phyloP scores from a whole-genome alignment of 2,888 invertebrate species.

The Luperina testacea region DNA sequence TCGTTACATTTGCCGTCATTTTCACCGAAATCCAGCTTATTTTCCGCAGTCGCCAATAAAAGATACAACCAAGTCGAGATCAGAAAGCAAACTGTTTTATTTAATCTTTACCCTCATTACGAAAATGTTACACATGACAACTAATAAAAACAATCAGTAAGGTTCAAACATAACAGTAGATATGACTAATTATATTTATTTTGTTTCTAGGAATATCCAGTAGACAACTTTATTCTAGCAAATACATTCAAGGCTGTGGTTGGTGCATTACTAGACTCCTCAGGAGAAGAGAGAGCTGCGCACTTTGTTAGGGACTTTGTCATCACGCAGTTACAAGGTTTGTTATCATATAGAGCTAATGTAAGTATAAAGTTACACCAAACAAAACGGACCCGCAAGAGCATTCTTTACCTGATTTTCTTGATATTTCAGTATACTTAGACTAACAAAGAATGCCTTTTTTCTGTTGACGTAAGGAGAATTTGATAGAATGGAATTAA shows the following conservation, averaged over 20 bases:
- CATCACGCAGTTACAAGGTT: constrained; percentile 94
- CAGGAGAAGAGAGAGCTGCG: constrained; percentile 92
- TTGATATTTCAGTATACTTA: background rate
- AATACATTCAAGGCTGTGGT: constrained; percentile 95
- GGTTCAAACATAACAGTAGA: no score
- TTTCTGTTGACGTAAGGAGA: background rate
- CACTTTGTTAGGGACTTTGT: constrained; percentile 96
- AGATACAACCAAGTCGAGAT: no score
- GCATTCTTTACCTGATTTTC: background rate
- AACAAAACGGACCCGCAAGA: background rate
- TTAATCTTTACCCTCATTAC: no score
- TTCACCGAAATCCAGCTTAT: no score
- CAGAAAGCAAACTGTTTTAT: no score
- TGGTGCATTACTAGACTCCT: constrained; percentile 93
- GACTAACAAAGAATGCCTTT: background rate
- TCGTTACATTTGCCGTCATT: no score
- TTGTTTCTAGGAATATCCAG: constrained; percentile 92
- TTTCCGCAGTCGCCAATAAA: no score
- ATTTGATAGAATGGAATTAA: background rate
- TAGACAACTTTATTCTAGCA: constrained; percentile 91
- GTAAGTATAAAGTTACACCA: background rate
- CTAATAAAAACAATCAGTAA: no score
- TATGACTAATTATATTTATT: background rate
- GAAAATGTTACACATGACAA: no score
- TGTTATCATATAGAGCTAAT: background rate